Evolutionary conservation across 2,797 vertebrate species (phyloP), one percentile per base, ranked within the genome.

Genomic region (Thamnophis elegans): DNA sequence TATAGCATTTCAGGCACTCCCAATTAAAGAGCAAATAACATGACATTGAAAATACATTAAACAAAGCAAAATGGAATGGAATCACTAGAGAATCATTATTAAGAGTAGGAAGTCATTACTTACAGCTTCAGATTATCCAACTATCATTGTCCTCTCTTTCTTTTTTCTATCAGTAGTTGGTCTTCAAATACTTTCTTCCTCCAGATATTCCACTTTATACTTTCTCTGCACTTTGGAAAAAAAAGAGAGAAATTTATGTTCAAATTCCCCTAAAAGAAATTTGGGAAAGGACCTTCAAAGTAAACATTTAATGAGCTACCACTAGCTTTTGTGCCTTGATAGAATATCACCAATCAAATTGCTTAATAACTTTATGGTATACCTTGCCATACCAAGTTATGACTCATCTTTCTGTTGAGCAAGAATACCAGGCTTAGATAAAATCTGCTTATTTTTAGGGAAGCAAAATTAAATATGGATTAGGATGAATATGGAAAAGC

Each of bases 1-100:
- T 68, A 14, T 6, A 68, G 28, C 5, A 0, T n/a, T 95, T 96
- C 87, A 91, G 59, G 87, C 93, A 88, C 86, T 97, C 94, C 92
- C 58, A 94, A 3, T 93, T 94, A 93, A 91, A 96, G 95, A 96
- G 95, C 94, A 96, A 96, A 96, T 96, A 68, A 68, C 12, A 32
- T 68, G 65, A 68, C 65, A 68, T n/a, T 68, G n/a, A 68, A 68
- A 68, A 68, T 68, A 32, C 93, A 85, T 94, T 95, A 68, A 93
- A 94, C 47, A 88, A 90, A 89, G 78, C 32, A 51, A 94, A 93
- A 85, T 94, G 92, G 95, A 94, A 96, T 55, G 10, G 22, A 26
- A 56, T 58, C 26, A 28, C 47, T 53, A 53, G 22, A 53, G 9
- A 5, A 32, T 68, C 13, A 68, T 32, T 65, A 13, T 65, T 68